Evolutionary conservation across 2,888 invertebrate species (phyloP), one percentile per base, ranked within the genome.

Genomic region (Heliconius hortense): DNA sequence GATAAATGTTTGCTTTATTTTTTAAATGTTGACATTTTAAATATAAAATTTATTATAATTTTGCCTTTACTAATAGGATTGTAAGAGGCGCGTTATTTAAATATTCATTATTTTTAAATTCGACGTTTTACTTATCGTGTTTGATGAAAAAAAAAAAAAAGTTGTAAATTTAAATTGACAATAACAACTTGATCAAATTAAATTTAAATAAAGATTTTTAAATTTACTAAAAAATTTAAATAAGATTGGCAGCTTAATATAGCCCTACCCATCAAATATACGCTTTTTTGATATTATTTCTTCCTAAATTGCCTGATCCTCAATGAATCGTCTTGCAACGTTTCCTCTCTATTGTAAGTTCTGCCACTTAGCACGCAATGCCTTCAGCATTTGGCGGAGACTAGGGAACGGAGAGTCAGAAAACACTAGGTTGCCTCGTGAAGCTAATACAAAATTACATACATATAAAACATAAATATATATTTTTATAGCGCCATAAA

Each of bases 1-100:
- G 76, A 68, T 73, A 75, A 74, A 75, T 68, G 72, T 71, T 43
- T 35, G 71, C 69, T 76, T 62, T 76, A 72, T 76, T 62, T 74
- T 70, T 7, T 35, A 64, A 74, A 74, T 69, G 69, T 62, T 53
- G 62, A 10, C 43, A 2, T 69, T 74, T 69, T 67, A 74, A 74
- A 74, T 74, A 31, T 43, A 43, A 15, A 53, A 74, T 62, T 67
- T 74, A 56, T 70, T 39, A 5, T 69, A 56, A 56, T 69, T 71
- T 60, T 26, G 11, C 70, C 60, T 21, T 43, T 26, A 21, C 60
- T 71, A 71, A 71, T 60, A 71, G 60, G 60, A 56, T 71, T 71
- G 43, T 60, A 71, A 59, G 59, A n/a, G 70, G 56, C 18, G 59
- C 59, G 56, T 24, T 8, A 10, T 26, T 39, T 56, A 60, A 35